These are phyloP conservation scores for Pyrocephalus nanus DNA, from an alignment of 2,797 vertebrate species.

Conservation along the genomic window DNA sequence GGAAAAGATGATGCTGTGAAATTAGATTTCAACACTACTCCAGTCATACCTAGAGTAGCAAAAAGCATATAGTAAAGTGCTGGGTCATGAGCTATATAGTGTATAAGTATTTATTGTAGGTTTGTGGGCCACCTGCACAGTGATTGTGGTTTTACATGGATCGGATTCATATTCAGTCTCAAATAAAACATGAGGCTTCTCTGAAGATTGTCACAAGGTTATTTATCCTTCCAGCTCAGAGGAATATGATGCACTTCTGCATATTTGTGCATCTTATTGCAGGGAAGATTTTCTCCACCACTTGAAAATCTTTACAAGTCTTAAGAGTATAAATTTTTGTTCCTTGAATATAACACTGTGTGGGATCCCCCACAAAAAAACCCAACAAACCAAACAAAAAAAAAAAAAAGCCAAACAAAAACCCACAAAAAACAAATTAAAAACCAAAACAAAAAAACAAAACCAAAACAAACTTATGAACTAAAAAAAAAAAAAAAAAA, in stretches of 20 bases:
- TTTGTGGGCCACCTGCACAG: background rate
- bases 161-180: background rate
- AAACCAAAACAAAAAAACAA: background rate
- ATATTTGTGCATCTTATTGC: background rate
- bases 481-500: too few relatives aligned
- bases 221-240: background rate
- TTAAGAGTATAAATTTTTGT: background rate
- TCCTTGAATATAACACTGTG: background rate
- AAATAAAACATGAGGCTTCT: background rate
- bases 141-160: background rate
- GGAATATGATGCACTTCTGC: background rate
- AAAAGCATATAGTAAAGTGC: constrained; percentile 14
- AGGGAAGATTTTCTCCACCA: background rate
- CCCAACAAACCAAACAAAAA: too few relatives aligned
- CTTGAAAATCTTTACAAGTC: background rate
- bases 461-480: too few relatives aligned
- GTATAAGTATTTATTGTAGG: background rate
- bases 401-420: too few relatives aligned
- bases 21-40: constrained; percentile 41
- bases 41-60: background rate
- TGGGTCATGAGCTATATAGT: background rate
- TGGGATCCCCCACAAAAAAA: background rate
- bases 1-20: background rate
- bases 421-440: too few relatives aligned
- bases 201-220: background rate